These are phyloP conservation scores for Perizoma flavofasciatum DNA, from an alignment of 2,888 invertebrate genomes.

Conservation along the genomic window DNA sequence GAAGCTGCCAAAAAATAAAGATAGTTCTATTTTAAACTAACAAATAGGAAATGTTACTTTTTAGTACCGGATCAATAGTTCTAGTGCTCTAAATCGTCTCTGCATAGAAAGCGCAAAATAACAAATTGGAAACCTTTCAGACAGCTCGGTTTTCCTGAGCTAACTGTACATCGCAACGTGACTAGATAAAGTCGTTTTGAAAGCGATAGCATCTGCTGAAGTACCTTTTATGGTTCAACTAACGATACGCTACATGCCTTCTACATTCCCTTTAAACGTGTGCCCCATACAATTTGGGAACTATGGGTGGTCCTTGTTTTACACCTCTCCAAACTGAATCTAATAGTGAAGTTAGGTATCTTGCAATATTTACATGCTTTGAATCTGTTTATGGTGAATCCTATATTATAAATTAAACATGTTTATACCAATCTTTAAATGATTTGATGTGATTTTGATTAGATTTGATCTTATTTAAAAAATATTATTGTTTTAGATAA, in stretches of 20 bases:
- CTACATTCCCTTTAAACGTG: constrained; percentile 36
- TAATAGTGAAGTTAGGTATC: not conserved
- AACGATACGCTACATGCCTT: constrained; percentile 43
- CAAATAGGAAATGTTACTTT: not conserved
- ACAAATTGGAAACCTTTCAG: constrained; percentile 51
- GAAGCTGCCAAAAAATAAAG: not conserved
- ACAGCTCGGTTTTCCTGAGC: constrained; percentile 52
- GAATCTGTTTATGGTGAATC: no score
- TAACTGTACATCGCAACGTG: constrained; percentile 62
- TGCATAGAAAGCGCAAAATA: constrained; percentile 45
- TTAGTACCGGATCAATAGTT: constrained; percentile 16
- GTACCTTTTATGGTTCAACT: constrained; percentile 48
- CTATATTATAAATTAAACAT: no score
- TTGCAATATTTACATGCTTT: not conserved
- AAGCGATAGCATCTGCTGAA: constrained; percentile 57
- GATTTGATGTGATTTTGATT: no score
- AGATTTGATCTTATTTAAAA: no score
- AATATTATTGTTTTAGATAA: no score
- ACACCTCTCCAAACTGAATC: constrained; percentile 15
- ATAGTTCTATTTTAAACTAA: not conserved
- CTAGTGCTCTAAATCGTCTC: constrained; percentile 30
- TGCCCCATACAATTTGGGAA: constrained; percentile 36
- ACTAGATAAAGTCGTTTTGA: constrained; percentile 60
- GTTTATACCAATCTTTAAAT: no score
- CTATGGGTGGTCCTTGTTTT: constrained; percentile 39